Evolutionary conservation across 2,888 invertebrate species (phyloP), one percentile per base, ranked within the genome.

Genomic region (Diplazon laetatorius): DNA sequence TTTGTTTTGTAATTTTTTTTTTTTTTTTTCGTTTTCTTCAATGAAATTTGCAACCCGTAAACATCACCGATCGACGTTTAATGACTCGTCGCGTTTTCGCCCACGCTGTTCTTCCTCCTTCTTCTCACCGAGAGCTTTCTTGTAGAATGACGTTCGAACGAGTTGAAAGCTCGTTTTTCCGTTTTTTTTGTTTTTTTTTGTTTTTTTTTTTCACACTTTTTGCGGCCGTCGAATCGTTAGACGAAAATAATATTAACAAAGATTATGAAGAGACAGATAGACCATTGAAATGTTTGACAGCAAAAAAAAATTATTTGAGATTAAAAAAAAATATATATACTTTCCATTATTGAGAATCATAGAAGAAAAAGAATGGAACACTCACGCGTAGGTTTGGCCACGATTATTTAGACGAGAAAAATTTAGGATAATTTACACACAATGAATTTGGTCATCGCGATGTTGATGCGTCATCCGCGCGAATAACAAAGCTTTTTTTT

Each of bases 261-360:
- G 35, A 48, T 22, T 52, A 44, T 57, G 46, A 37, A 65, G 20
- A 63, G 63, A 63, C 57, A 46, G 57, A 70, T 60, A 44, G 75
- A 75, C 39, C 57, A 70, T 48, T 20, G 48, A 48, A 42, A 52
- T 52, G 35, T 42, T 18, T 30, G 30, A 30, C 4, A 30, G 6
- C 4, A 30, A 30, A 30, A 30, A 30, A 30, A n/a, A n/a, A n/a
- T n/a, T n/a, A n/a, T 30, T 30, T 30, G 30, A 30, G n/a, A n/a
- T n/a, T n/a, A 30, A 30, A 25, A 62, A 25, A 62, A 42, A 42
- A 25, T 14, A n/a, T n/a, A n/a, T n/a, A n/a, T 22, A 55, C 42
- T 42, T 14, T 39, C n/a, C 52, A 22, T 35, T n/a, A 8, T 22
- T 60, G 8, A 35, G 48, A 37, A 37, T 65, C n/a, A 50, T 65